phyloP scores from a whole-genome alignment of 2,797 vertebrate species.

The Phoeniculus purpureus region DNA sequence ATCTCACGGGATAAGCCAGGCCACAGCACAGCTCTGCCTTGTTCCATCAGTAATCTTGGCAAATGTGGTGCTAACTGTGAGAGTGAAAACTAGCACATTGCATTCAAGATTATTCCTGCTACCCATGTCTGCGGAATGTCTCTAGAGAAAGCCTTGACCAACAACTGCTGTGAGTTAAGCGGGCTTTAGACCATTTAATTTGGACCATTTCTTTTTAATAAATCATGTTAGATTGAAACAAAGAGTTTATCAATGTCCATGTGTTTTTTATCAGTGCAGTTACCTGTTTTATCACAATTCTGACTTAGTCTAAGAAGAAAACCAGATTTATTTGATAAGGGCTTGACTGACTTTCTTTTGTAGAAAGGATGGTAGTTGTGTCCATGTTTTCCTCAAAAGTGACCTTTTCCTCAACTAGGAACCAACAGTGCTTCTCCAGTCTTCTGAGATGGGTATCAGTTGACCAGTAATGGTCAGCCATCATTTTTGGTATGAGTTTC shows the following conservation, averaged over 20 bases:
- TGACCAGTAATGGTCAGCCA: background rate
- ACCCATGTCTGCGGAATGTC: background rate
- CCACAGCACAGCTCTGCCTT: accelerated
- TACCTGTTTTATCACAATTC: background rate
- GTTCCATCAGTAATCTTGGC: background rate
- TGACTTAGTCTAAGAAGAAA: background rate
- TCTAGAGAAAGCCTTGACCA: background rate
- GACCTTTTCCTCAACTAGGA: background rate
- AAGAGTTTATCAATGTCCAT: background rate
- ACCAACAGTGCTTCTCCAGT: background rate
- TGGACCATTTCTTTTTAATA: background rate
- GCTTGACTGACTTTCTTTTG: accelerated
- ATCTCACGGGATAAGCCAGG: background rate
- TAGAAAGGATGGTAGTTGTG: background rate
- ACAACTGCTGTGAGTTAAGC: background rate
- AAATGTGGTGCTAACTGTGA: background rate
- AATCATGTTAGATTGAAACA: background rate
- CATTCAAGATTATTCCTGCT: background rate
- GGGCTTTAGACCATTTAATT: background rate
- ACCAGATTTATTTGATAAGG: background rate
- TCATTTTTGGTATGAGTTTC: background rate
- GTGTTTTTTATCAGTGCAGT: background rate
- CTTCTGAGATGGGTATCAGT: background rate
- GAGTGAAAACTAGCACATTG: background rate
- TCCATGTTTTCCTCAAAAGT: background rate